A percentile compares a stretch with the other conserved stretches of the same genome.
phyloP scores from a whole-genome alignment of 2,797 vertebrate genomes.

The Tragelaphus eurycerus region DNA sequence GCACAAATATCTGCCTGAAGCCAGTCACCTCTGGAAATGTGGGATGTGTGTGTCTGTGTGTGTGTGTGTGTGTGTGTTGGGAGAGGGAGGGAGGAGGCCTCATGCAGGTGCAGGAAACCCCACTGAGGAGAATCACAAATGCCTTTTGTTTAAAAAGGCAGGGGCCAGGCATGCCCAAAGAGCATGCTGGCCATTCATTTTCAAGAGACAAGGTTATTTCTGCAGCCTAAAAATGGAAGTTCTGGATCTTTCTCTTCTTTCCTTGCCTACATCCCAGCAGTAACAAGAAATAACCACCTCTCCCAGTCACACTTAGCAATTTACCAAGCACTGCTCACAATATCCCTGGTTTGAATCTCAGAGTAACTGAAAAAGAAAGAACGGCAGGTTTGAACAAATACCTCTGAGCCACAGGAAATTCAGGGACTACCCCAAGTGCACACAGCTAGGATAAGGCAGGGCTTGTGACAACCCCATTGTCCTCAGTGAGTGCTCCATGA shows the following conservation, averaged over 20 bases:
- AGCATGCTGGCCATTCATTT: constrained; percentile 8
- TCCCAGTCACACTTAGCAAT: not conserved
- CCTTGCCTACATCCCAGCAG: not conserved
- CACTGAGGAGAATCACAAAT: constrained; percentile 34
- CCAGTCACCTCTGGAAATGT: not conserved
- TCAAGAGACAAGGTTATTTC: constrained; percentile 42
- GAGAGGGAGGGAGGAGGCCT: not conserved
- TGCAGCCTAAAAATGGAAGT: constrained; percentile 49
- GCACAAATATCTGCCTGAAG: constrained; percentile 25
- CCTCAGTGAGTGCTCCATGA: not conserved
- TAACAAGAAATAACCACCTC: not conserved
- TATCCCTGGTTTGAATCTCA: not conserved
- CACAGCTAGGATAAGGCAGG: not conserved
- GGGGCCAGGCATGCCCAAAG: not conserved
- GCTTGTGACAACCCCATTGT: not conserved
- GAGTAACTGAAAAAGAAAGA: not conserved
- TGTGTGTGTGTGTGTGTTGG: not conserved
- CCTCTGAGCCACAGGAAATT: not conserved
- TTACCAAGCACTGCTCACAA: not conserved
- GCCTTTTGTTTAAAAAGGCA: constrained; percentile 54
- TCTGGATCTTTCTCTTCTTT: constrained; percentile 11
- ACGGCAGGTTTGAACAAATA: not conserved
- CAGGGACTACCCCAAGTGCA: not conserved
- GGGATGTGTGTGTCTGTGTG: not conserved
- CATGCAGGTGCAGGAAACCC: not conserved